Percentiles rank a stretch among this genome's conserved stretches.
Evolutionary conservation across 2,797 vertebrate species (phyloP).

Genomic region (Aldrovandia affinis): DNA sequence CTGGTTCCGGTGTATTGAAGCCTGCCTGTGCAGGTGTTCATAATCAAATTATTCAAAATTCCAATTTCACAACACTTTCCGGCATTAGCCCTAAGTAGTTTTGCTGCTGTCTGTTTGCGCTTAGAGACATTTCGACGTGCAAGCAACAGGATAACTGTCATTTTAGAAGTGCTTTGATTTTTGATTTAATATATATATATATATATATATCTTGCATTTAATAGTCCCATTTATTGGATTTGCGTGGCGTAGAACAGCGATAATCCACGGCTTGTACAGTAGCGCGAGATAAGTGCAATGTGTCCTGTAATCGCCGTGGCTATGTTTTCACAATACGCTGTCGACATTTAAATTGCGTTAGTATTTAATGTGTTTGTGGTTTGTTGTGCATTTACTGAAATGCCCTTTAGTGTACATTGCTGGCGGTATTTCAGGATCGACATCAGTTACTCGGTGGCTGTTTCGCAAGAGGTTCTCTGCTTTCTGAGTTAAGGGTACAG

Average conservation of each 20-base stretch:
- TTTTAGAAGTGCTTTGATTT: slow-evolving; percentile 20
- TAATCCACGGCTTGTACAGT: neutral
- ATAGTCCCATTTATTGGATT: neutral
- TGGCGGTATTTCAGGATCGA: slow-evolving; percentile 15
- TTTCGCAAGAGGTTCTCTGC: slow-evolving; percentile 53
- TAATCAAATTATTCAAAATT: slow-evolving; percentile 26
- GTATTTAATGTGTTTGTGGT: neutral
- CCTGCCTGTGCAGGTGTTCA: slow-evolving; percentile 14
- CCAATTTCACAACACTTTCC: slow-evolving; percentile 8
- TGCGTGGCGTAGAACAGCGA: neutral
- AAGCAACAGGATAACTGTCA: slow-evolving; percentile 13
- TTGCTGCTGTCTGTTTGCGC: neutral
- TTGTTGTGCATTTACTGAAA: slow-evolving; percentile 25
- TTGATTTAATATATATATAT: neutral
- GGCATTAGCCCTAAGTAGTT: neutral
- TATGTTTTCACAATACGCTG: neutral
- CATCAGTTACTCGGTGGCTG: slow-evolving; percentile 14
- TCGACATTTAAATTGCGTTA: neutral
- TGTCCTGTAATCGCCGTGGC: neutral
- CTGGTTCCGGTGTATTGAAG: slow-evolving; percentile 2
- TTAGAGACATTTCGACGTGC: slow-evolving; percentile 6
- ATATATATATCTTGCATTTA: neutral
- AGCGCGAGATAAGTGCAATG: neutral
- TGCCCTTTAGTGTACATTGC: neutral
- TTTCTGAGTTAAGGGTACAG: slow-evolving; percentile 59